Evolutionary conservation across 2,888 invertebrate genomes (phyloP).

Genomic region (Willowsia nigromaculata): DNA sequence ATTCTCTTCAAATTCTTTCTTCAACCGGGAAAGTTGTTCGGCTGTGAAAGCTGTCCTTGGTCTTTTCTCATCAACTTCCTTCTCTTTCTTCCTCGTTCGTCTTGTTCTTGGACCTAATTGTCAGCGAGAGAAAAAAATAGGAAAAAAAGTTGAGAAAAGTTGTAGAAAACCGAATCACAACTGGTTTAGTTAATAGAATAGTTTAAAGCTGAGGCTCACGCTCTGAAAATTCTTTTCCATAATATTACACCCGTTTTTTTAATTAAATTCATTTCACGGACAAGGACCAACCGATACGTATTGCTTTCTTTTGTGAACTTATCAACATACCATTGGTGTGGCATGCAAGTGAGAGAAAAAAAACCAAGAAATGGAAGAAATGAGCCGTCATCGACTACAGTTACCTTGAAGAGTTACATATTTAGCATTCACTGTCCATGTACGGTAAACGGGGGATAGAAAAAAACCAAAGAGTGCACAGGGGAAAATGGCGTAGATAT

Average conservation of each 20-base stretch:
- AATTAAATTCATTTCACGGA: constrained; percentile 67
- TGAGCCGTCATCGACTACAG: neutral
- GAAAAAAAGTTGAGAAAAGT: constrained; percentile 33
- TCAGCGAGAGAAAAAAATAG: neutral
- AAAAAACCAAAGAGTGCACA: no score
- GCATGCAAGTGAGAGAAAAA: neutral
- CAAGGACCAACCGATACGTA: neutral
- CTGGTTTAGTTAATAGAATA: neutral
- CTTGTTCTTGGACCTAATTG: constrained; percentile 81
- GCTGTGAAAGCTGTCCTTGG: constrained; percentile 97
- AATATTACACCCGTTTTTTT: constrained; percentile 23
- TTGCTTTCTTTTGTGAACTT: no score
- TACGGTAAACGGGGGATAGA: neutral
- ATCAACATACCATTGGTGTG: neutral
- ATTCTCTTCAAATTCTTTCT: constrained; percentile 96
- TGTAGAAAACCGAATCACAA: neutral
- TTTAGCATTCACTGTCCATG: neutral
- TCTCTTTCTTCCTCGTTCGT: constrained; percentile 80
- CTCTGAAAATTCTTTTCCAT: constrained; percentile 30
- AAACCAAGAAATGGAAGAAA: neutral
- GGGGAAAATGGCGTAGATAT: no score
- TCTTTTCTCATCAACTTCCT: constrained; percentile 89
- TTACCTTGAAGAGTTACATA: neutral
- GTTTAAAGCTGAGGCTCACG: neutral
- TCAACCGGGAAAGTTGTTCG: constrained; percentile 93